phyloP scores from a whole-genome alignment of 2,888 invertebrate genomes.

The Drosophila meridionalis region DNA sequence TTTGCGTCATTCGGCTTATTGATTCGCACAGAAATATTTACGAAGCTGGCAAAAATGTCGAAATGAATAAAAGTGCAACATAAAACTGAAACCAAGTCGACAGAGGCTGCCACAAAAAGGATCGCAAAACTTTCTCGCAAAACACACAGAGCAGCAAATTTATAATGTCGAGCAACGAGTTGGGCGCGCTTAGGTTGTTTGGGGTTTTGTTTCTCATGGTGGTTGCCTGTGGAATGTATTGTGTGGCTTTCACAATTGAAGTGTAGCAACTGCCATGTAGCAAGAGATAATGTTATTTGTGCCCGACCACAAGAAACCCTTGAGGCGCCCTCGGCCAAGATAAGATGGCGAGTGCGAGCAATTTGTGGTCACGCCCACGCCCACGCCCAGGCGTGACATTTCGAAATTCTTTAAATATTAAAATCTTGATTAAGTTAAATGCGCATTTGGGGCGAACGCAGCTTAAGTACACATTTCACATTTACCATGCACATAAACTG shows the following conservation, averaged over 20 bases:
- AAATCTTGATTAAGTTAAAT: slow-evolving; percentile 84
- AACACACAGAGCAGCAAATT: slow-evolving; percentile 34
- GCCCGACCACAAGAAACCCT: slow-evolving; percentile 52
- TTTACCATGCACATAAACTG: slow-evolving; percentile 62
- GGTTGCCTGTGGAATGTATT: slow-evolving; percentile 31
- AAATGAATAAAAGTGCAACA: slow-evolving; percentile 70
- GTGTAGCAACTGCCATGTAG: slow-evolving; percentile 56
- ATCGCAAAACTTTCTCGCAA: slow-evolving; percentile 44
- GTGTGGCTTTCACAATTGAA: slow-evolving; percentile 69
- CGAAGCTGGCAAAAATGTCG: slow-evolving; percentile 56
- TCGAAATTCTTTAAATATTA: slow-evolving; percentile 81
- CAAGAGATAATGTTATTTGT: slow-evolving; percentile 70
- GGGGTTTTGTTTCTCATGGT: slow-evolving; percentile 13
- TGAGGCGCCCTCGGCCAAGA: slow-evolving; percentile 35
- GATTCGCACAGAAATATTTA: slow-evolving; percentile 36
- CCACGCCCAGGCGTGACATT: slow-evolving; percentile 37
- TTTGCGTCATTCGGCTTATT: slow-evolving; percentile 46
- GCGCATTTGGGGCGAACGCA: slow-evolving; percentile 71
- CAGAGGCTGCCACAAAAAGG: slow-evolving; percentile 42
- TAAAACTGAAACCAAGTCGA: slow-evolving; percentile 59
- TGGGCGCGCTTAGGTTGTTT: slow-evolving; percentile 30
- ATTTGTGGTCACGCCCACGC: slow-evolving; percentile 45
- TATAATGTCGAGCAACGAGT: slow-evolving; percentile 45
- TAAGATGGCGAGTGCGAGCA: slow-evolving; percentile 33
- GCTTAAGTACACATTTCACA: slow-evolving; percentile 64